These are phyloP conservation scores for Crossocerus cetratus DNA, from an alignment of 2,888 invertebrate species.

Conservation along the genomic window DNA sequence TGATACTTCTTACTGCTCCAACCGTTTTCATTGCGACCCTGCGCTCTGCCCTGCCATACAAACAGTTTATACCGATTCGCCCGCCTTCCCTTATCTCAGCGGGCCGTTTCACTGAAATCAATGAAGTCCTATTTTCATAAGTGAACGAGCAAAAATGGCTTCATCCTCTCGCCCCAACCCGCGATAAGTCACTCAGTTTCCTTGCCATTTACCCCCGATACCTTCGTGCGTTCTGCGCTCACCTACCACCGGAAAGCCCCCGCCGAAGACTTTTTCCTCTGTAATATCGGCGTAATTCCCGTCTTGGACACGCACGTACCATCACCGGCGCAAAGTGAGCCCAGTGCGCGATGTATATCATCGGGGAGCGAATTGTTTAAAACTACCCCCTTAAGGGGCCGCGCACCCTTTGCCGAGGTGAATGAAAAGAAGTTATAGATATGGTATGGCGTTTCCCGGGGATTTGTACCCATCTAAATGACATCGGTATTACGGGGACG, in stretches of 20 bases:
- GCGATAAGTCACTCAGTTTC: no score
- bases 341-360: constrained; percentile 32
- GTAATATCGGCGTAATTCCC: constrained; percentile 27
- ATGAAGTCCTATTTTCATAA: not conserved
- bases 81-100: no score
- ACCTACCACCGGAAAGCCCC: not conserved
- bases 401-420: constrained; percentile 32
- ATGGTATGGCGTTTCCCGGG: constrained; percentile 64
- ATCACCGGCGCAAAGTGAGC: constrained; percentile 38
- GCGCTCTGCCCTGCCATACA: no score
- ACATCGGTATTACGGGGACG: constrained; percentile 64
- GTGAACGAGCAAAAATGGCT: not conserved
- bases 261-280: constrained; percentile 8
- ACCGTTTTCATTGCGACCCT: not conserved
- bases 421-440: constrained; percentile 64
- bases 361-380: constrained; percentile 59
- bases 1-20: constrained; percentile 35
- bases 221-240: no score
- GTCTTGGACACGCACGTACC: constrained; percentile 18
- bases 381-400: constrained; percentile 49
- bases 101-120: not conserved
- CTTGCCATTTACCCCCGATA: no score
- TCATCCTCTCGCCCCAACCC: not conserved
- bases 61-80: constrained; percentile 16
- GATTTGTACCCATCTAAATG: constrained; percentile 68